Conservation (phyloP, 2,797 vertebrate species). For the Ptychobarbus kaznakovi region DNA sequence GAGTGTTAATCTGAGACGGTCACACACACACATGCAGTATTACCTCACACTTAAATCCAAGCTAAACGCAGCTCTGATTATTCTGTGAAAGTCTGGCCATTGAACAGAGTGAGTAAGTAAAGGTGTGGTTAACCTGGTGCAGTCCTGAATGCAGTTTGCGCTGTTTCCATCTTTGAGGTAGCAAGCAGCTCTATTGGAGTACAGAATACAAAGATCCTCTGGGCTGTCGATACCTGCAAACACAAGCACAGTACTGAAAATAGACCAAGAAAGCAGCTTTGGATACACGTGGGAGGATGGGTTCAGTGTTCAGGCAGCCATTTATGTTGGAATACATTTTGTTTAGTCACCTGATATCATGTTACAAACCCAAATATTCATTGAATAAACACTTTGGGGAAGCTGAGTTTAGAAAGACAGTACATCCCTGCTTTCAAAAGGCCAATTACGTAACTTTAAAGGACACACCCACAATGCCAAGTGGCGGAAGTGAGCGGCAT, state of each 20-base stretch:
- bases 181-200: slow-evolving; percentile 96
- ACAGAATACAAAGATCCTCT: slow-evolving; percentile 88
- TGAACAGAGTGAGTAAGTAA: slow-evolving; percentile 32
- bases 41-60: slow-evolving; percentile 28
- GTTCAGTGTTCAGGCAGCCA: neutral
- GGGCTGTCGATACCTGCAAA: slow-evolving; percentile 82
- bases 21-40: slow-evolving; percentile 30
- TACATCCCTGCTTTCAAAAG: slow-evolving; percentile 8
- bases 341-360: slow-evolving; percentile 35
- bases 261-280: slow-evolving; percentile 10
- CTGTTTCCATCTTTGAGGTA: slow-evolving; percentile 94
- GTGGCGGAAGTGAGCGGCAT: neutral
- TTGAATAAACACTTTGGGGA: neutral
- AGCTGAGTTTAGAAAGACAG: slow-evolving; percentile 16
- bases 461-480: slow-evolving; percentile 36
- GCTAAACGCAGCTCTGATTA: slow-evolving; percentile 4
- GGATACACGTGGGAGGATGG: neutral
- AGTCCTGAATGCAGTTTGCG: slow-evolving; percentile 90
- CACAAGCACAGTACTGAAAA: slow-evolving; percentile 49
- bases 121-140: slow-evolving; percentile 83
- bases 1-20: slow-evolving; percentile 52
- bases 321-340: slow-evolving; percentile 25
- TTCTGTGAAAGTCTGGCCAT: neutral
- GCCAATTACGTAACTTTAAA: slow-evolving; percentile 16
- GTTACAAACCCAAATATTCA: neutral